Base-by-base conservation (phyloP, 2,797 vertebrate species). In the Erpetoichthys calabaricus region DNA sequence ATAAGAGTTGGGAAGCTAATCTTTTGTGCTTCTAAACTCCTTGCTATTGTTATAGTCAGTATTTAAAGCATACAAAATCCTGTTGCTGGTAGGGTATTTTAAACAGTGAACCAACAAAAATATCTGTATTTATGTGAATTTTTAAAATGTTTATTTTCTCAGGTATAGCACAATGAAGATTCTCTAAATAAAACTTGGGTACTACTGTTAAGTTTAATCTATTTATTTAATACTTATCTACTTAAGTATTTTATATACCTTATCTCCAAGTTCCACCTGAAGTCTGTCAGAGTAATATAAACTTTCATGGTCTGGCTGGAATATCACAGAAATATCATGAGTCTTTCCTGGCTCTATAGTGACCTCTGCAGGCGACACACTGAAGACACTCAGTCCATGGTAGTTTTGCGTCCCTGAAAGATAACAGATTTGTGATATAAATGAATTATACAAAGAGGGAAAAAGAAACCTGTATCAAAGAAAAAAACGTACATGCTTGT, bases 261-360 rank as follows among this genome's bases (percentile, higher is more conserved):
- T 87, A 67, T 80, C 82, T 2, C 76, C 83, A 61, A 96, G 80
- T 64, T 90, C 62, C 57, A 97, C 68, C 8, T 65, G 83, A 46
- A 98, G 79, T 42, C 10, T 56, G 72, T 92, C 91, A 0, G 80
- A 84, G 45, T 86, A 96, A 75, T 81, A 74, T 6, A 83, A 69
- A 60, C 88, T 90, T n/a, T 86, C 76, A 1, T 93, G 92, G 59
- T 94, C 91, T 0, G 95, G 92, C 42, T 82, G 87, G 77, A 98
- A 98, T 56, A 80, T 88, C 60, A 96, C 70, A 0, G 67, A 67
- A 59, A 96, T 70, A 59, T 91, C 86, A 64, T 83, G 84, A 42
- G 60, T 75, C 57, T 69, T 70, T 55, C 82, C 84, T 4, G 88
- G 75, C 42, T 66, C 62, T 42, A 97, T 75, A 65, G 75, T 56